Percentiles rank a stretch among this genome's conserved stretches.
Evolutionary conservation across 2,113 vertebrate species (phyloP).

Genomic region (Calyptomena viridis): DNA sequence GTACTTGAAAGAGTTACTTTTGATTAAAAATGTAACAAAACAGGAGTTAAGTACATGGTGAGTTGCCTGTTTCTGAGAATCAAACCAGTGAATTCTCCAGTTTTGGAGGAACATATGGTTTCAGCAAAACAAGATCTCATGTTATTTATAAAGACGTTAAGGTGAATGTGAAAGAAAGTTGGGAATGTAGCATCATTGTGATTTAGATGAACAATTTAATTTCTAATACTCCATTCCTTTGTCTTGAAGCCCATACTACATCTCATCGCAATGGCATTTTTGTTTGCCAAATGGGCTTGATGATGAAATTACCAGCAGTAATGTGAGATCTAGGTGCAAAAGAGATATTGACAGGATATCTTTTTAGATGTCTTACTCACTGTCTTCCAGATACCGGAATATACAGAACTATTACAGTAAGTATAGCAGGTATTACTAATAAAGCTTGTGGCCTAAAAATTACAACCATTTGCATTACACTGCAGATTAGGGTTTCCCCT

Average conservation of each 20-base stretch:
- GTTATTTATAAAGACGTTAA: not conserved
- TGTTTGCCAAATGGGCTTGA: not conserved
- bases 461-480: not conserved
- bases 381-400: not conserved
- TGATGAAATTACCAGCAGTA: not conserved
- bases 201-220: not conserved
- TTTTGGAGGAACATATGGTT: accelerated
- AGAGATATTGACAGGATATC: not conserved
- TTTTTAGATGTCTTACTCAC: not conserved
- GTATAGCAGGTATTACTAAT: not conserved
- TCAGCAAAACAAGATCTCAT: not conserved
- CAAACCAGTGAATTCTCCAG: not conserved
- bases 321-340: not conserved
- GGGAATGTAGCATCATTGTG: not conserved
- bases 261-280: not conserved
- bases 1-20: not conserved
- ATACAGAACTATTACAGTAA: not conserved
- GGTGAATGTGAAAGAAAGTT: not conserved
- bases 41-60: not conserved
- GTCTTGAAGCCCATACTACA: not conserved
- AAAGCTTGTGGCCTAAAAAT: not conserved
- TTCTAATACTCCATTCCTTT: not conserved
- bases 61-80: not conserved
- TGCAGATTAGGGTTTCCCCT: not conserved
- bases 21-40: not conserved